A percentile compares a stretch with the other conserved stretches of the same genome.
Conservation (phyloP, 2,888 invertebrate species). For the Amphipoea oculea region DNA sequence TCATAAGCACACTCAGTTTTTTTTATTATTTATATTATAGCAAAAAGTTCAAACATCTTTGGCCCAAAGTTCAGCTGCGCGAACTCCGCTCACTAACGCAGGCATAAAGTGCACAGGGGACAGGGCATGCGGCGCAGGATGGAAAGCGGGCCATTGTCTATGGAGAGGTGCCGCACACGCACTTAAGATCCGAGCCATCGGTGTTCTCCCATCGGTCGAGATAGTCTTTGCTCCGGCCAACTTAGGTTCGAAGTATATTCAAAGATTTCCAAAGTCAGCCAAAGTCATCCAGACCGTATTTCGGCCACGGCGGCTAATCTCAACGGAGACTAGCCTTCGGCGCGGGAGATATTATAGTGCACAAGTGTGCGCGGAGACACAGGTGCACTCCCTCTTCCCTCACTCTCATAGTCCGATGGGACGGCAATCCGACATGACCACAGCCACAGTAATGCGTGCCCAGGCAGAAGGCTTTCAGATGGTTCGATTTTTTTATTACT, state of each 20-base stretch:
- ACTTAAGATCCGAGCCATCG: neutral
- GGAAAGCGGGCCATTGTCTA: too few relatives aligned
- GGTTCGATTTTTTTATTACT: neutral
- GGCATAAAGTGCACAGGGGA: neutral
- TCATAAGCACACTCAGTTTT: neutral
- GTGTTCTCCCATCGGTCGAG: neutral
- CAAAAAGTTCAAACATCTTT: neutral
- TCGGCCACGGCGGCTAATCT: too few relatives aligned
- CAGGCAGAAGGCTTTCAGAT: neutral
- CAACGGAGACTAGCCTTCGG: too few relatives aligned
- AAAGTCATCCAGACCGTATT: too few relatives aligned
- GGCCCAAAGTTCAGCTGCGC: neutral
- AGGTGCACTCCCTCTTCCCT: too few relatives aligned
- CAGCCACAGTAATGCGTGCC: too few relatives aligned
- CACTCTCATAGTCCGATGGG: too few relatives aligned
- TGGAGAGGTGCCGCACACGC: neutral
- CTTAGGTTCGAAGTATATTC: neutral
- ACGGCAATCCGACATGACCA: too few relatives aligned
- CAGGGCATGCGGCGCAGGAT: too few relatives aligned
- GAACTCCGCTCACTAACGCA: neutral
- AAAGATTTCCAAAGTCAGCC: neutral
- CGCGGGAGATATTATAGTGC: too few relatives aligned
- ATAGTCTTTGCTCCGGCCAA: neutral
- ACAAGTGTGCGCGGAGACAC: too few relatives aligned
- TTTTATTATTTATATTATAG: neutral